Evolutionary conservation across 1,140 invertebrate genomes (phyloP).

Genomic region (Leptopilina clavipes): DNA sequence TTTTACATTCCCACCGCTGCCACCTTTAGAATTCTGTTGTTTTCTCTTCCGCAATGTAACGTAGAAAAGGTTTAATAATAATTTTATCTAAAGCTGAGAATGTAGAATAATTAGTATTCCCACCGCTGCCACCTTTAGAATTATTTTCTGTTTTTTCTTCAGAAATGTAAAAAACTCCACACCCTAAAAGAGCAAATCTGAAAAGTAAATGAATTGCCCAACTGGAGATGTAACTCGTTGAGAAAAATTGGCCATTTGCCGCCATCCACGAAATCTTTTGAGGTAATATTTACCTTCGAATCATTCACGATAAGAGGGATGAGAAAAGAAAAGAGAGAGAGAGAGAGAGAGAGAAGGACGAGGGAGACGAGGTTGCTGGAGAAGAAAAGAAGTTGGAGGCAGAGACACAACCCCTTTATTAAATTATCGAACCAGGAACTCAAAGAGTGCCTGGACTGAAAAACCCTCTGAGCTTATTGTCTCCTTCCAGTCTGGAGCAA

Average conservation of each 20-base stretch:
- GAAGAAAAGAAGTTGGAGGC: constrained; percentile 39
- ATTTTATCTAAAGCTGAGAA: too few relatives aligned
- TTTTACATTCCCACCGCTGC: too few relatives aligned
- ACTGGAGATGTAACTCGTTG: constrained; percentile 14
- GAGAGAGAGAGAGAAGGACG: constrained; percentile 38
- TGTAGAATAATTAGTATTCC: too few relatives aligned
- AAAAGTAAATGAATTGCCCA: constrained; percentile 21
- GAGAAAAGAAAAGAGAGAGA: constrained; percentile 49
- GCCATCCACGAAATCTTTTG: constrained; percentile 60
- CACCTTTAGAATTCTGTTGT: too few relatives aligned
- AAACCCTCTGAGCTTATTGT: constrained; percentile 70
- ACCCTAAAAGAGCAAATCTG: too few relatives aligned
- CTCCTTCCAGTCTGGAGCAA: constrained; percentile 58
- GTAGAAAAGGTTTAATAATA: too few relatives aligned
- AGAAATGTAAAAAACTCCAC: too few relatives aligned
- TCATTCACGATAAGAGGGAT: constrained; percentile 53
- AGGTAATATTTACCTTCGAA: constrained; percentile 68
- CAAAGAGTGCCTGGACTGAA: constrained; percentile 36
- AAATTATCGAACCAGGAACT: constrained; percentile 68
- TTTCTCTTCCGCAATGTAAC: too few relatives aligned
- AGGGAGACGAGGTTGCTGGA: not conserved
- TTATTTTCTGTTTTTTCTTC: too few relatives aligned
- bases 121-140: too few relatives aligned
- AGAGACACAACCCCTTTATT: constrained; percentile 69
- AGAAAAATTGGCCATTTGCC: constrained; percentile 56